These are phyloP conservation scores for Heterodera carotae DNA, from an alignment of 1,140 invertebrate genomes.

Conservation along the genomic window DNA sequence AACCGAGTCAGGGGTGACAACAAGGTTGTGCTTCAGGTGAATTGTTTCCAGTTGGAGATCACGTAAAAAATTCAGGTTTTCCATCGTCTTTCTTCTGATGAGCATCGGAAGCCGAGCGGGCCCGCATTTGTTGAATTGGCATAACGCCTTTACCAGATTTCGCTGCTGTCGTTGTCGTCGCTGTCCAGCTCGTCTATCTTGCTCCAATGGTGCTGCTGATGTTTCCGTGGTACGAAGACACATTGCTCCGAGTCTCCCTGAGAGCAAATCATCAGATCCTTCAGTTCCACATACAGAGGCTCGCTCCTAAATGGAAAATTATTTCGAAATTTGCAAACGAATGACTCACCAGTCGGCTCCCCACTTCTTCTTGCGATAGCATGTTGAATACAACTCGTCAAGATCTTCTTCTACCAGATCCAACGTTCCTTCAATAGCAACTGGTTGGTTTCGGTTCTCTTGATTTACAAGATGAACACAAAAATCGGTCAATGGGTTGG, in stretches of 20 bases:
- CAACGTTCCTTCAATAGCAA: too few species aligned
- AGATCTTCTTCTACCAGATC: too few species aligned
- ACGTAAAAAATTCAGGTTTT: not conserved
- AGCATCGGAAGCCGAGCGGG: not conserved
- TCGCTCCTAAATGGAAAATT: not conserved
- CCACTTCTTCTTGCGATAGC: too few species aligned
- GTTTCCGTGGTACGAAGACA: not conserved
- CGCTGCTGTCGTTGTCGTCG: not conserved
- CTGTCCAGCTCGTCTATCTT: not conserved
- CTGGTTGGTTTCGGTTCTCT: too few species aligned
- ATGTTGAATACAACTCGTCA: too few species aligned
- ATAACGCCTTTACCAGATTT: not conserved
- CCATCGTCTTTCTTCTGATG: not conserved
- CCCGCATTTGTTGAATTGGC: not conserved
- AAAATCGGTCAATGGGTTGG: too few species aligned
- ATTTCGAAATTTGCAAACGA: too few species aligned
- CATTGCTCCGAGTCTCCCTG: not conserved
- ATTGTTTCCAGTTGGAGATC: not conserved
- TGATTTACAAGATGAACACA: too few species aligned
- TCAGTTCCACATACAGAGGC: not conserved
- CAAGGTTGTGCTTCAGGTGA: not conserved
- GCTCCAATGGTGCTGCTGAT: not conserved
- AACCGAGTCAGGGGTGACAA: not conserved
- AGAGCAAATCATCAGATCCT: not conserved
- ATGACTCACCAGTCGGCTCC: too few species aligned